These are phyloP conservation scores for Aleadryas rufinucha DNA, from an alignment of 2,113 vertebrate species.

Conservation along the genomic window DNA sequence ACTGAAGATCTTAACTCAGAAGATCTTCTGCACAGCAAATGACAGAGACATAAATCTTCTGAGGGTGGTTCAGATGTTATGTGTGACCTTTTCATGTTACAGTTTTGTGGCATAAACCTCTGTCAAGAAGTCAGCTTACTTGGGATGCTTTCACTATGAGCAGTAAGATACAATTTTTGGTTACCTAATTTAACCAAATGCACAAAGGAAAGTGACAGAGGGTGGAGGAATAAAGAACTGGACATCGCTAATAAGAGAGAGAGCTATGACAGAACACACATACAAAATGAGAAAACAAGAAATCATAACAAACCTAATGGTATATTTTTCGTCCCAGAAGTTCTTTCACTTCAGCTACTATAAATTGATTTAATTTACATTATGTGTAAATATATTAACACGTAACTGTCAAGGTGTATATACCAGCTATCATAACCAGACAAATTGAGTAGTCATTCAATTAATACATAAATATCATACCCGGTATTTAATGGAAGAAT, in stretches of 20 bases:
- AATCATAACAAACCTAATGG: neutral
- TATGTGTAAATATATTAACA: neutral
- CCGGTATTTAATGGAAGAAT: neutral
- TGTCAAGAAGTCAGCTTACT: neutral
- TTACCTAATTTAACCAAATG: neutral
- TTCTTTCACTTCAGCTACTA: neutral
- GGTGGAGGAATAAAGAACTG: neutral
- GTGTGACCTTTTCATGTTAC: neutral
- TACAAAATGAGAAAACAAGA: neutral
- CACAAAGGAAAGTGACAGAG: neutral
- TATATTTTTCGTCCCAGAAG: neutral
- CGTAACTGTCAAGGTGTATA: neutral
- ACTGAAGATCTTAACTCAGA: neutral
- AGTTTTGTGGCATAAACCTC: neutral
- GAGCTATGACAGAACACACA: neutral
- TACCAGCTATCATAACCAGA: neutral
- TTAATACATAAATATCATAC: neutral
- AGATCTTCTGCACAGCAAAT: neutral
- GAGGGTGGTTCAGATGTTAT: neutral
- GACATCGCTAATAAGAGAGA: neutral
- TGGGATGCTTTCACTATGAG: neutral
- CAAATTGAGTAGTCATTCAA: neutral
- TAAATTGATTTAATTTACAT: neutral
- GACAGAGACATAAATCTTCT: neutral
- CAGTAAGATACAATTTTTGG: neutral